A percentile compares a stretch with the other conserved stretches of the same genome.
phyloP scores from a whole-genome alignment of 2,797 vertebrate genomes.

The Acanthiza pusilla region DNA sequence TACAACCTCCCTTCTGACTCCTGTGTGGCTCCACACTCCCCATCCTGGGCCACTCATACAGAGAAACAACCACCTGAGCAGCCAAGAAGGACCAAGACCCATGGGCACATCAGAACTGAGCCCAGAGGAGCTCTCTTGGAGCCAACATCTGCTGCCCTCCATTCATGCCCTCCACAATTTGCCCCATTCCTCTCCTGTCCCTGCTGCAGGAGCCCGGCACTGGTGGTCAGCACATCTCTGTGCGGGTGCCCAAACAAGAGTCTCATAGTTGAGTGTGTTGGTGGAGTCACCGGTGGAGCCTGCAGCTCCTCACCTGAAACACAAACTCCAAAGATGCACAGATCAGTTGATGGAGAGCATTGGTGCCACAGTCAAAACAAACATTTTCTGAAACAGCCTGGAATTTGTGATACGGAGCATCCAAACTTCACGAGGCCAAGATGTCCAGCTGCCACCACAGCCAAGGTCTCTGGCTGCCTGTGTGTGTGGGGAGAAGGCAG shows the following conservation, averaged over 20 bases:
- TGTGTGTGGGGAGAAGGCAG: neutral
- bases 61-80: neutral
- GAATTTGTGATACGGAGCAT: neutral
- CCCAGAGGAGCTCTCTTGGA: neutral
- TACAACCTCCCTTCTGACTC: neutral
- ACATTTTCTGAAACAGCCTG: neutral
- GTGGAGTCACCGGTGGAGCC: neutral
- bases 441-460: neutral
- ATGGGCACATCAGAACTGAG: neutral
- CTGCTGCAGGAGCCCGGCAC: neutral
- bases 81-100: fast-evolving
- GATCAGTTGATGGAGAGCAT: neutral
- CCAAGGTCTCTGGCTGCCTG: fast-evolving
- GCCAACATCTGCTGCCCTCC: neutral
- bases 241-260: fast-evolving
- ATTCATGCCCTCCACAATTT: neutral
- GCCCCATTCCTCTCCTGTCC: neutral
- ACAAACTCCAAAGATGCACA: neutral
- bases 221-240: neutral
- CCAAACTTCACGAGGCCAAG: neutral
- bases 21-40: neutral
- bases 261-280: neutral
- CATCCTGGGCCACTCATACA: fast-evolving
- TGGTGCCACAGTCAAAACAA: fast-evolving
- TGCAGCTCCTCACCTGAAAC: neutral